Evolutionary conservation across 2,113 vertebrate species (phyloP), one percentile per base, ranked within the genome.

Genomic region (Pseudorectes ferrugineus): DNA sequence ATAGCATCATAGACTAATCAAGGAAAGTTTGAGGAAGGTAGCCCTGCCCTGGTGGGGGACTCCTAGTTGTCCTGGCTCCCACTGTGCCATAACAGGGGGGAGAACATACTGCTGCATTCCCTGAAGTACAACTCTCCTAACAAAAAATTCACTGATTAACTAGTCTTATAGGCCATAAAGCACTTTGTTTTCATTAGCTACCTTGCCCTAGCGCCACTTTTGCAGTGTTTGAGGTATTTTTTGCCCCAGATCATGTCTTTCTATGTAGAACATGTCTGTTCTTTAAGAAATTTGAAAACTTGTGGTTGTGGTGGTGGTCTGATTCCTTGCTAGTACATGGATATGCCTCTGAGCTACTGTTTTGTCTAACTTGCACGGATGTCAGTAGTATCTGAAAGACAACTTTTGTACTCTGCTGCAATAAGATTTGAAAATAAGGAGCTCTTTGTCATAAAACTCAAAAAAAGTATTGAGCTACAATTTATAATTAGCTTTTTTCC

Each of bases 361-460:
- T 85, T 68, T 85, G 42, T 65, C 66, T 55, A 28, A 58, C 12
- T 76, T 85, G 20, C 3, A 19, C 0, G 4, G n/a, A 52, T 85
- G 25, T 81, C 61, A 70, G 54, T 72, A 43, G 38, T 58, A 40
- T 83, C 51, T 88, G 72, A 90, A 93, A 92, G 87, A 76, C 16
- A 28, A 17, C 63, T 88, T 91, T 91, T 91, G 63, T 85, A n/a
- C 31, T 83, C 46, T 74, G 28, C 46, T 85, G 46, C 74, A 29
- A 0, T 48, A 66, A 92, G 70, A 79, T 77, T 67, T 95, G 75
- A 76, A 94, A 96, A 96, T 85, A 93, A 88, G 55, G 51, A 86
- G 48, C 35, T 54, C 66, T 88, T 80, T 95, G 81, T 95, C 81
- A 45, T 89, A 24, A 36, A 80, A 51, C 31, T 93, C 1, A 9